Conservation (phyloP, 1,140 invertebrate species). For the Ditylenchus dipsaci region DNA sequence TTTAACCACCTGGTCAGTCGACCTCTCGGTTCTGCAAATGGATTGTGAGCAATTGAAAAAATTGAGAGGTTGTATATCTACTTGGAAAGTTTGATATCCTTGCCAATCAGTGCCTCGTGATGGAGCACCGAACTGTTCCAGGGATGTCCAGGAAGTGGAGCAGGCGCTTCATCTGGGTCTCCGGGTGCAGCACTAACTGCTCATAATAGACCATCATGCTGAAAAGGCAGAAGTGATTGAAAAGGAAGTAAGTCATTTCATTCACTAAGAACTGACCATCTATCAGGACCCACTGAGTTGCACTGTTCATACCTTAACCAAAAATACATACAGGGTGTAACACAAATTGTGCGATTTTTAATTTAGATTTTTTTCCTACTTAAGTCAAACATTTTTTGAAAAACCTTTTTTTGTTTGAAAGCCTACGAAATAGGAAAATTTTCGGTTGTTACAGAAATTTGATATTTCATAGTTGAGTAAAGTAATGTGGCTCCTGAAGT, state of each 20-base stretch:
- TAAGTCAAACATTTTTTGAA: too few relatives aligned
- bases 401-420: too few relatives aligned
- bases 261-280: conserved; percentile 64
- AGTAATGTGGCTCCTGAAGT: too few relatives aligned
- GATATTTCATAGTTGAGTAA: too few relatives aligned
- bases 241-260: too few relatives aligned
- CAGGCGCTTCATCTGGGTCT: conserved; percentile 80
- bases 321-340: too few relatives aligned
- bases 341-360: background rate
- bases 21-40: conserved; percentile 80
- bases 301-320: conserved; percentile 33
- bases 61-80: conserved; percentile 57
- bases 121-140: conserved; percentile 94
- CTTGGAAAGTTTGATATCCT: conserved; percentile 80
- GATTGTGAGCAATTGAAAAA: conserved; percentile 38
- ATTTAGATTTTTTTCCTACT: too few relatives aligned
- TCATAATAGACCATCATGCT: conserved; percentile 85
- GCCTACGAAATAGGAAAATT: too few relatives aligned
- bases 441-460: too few relatives aligned
- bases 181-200: conserved; percentile 87
- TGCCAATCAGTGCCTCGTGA: conserved; percentile 93
- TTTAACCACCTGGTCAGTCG: conserved; percentile 96
- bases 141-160: conserved; percentile 83
- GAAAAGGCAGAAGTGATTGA: too few relatives aligned
- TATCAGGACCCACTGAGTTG: conserved; percentile 67